Base-by-base conservation (phyloP, 2,888 invertebrate species). In the Philonicus albiceps region DNA sequence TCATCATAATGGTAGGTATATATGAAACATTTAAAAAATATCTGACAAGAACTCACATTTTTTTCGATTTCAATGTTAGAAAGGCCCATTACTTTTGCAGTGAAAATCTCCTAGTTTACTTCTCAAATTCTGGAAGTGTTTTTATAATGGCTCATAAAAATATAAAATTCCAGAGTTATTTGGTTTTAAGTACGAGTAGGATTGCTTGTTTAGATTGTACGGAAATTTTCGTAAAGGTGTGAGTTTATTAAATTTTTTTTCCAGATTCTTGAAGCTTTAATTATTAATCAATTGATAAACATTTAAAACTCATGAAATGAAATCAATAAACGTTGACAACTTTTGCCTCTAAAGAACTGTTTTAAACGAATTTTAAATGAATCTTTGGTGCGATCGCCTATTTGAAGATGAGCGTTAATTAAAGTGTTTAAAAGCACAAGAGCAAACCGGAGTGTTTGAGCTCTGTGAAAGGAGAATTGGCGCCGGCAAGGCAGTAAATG, bases 371-470 rank as follows among this genome's bases (percentile, higher is more conserved):
- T 76, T 76, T 76, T 34, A 76, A 40, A 40, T 78, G 30, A 78
- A 49, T 78, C 19, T 2, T n/a, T 49, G 19, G 27, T 49, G 30
- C 13, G 49, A 22, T 76, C 13, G 40, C 16, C 22, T 78, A 22
- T 76, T 76, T 76, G 76, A 6, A 76, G 11, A 40, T 22, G n/a
- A 22, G 76, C n/a, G 19, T 27, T 78, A 78, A 78, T 78, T 78
- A 78, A 78, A 78, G 43, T 78, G 49, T 49, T 49, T 53, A 78
- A 78, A 78, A 43, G 43, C 43, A 78, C 27, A 78, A 78, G 49
- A 78, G 49, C 78, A 40, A 78, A 78, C 49, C 37, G 49, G 40
- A 78, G 30, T 13, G 78, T 16, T 30, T 22, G 13, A 8, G n/a
- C n/a, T n/a, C n/a, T n/a, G n/a, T 49, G 30, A 49, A 78, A 78